Conservation (phyloP, 2,797 vertebrate genomes). For the Hoplostethus atlanticus region DNA sequence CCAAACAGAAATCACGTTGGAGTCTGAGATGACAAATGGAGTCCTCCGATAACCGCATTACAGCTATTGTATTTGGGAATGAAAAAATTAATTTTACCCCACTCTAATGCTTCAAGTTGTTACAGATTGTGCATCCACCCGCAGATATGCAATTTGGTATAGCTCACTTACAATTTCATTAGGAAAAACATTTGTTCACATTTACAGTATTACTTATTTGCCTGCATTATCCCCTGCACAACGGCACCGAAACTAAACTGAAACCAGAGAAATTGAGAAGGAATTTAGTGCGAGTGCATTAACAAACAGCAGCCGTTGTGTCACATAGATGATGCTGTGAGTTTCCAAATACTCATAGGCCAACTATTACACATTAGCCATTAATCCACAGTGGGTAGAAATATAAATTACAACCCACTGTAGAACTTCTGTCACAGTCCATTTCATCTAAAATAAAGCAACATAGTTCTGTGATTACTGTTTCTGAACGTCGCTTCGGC, state of each 20-base stretch:
- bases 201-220: constrained; percentile 12
- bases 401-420: background rate
- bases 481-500: constrained; percentile 19
- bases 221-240: background rate
- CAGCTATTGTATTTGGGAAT: constrained; percentile 72
- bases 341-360: background rate
- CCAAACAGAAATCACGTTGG: constrained; percentile 75
- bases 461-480: constrained; percentile 6
- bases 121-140: constrained; percentile 46
- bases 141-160: constrained; percentile 55
- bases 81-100: constrained; percentile 67
- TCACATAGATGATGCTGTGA: background rate
- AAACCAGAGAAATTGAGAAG: background rate
- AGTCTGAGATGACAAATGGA: constrained; percentile 76
- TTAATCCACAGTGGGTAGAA: background rate
- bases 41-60: constrained; percentile 73
- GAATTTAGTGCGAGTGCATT: background rate
- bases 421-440: background rate
- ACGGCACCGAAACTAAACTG: background rate
- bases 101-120: constrained; percentile 60
- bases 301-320: background rate
- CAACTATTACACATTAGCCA: background rate
- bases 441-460: constrained; percentile 22
- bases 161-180: constrained; percentile 64
- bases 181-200: constrained; percentile 46